These are phyloP conservation scores for Eugnorisma glareosa DNA, from an alignment of 2,888 invertebrate genomes.

Conservation along the genomic window DNA sequence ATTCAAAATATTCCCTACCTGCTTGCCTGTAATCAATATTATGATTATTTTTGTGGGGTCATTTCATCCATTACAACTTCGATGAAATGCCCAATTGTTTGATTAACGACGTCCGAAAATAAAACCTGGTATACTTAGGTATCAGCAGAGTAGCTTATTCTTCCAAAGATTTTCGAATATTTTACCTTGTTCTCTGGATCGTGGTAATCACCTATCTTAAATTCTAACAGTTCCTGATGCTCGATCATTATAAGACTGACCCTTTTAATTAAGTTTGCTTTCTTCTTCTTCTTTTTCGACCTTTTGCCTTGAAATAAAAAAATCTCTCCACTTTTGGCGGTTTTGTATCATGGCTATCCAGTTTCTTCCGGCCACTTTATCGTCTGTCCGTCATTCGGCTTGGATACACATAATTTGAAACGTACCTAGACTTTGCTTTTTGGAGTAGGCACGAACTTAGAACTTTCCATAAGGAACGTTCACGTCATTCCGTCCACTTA, in stretches of 20 bases:
- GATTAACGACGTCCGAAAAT: background rate
- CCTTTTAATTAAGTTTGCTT: background rate
- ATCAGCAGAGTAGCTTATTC: background rate
- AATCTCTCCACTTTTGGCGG: too few species aligned
- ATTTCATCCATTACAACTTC: background rate
- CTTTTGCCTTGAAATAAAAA: too few species aligned
- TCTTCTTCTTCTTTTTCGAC: too few species aligned
- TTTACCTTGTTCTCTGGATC: background rate
- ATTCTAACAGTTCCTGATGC: background rate
- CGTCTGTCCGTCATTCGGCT: too few species aligned
- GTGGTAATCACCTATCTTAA: conserved; percentile 4
- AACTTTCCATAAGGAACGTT: background rate
- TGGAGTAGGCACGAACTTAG: background rate
- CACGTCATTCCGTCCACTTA: conserved; percentile 5
- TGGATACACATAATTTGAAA: background rate
- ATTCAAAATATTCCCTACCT: background rate
- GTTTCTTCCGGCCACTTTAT: too few species aligned
- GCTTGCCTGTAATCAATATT: background rate
- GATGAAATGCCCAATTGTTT: background rate
- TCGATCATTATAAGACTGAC: conserved; percentile 15
- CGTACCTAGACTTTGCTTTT: background rate
- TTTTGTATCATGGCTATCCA: too few species aligned
- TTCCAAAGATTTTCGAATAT: background rate
- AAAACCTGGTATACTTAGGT: background rate
- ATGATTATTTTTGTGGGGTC: background rate